These are phyloP conservation scores for Psittacula derbiana DNA, from an alignment of 2,797 vertebrate species.

Conservation along the genomic window DNA sequence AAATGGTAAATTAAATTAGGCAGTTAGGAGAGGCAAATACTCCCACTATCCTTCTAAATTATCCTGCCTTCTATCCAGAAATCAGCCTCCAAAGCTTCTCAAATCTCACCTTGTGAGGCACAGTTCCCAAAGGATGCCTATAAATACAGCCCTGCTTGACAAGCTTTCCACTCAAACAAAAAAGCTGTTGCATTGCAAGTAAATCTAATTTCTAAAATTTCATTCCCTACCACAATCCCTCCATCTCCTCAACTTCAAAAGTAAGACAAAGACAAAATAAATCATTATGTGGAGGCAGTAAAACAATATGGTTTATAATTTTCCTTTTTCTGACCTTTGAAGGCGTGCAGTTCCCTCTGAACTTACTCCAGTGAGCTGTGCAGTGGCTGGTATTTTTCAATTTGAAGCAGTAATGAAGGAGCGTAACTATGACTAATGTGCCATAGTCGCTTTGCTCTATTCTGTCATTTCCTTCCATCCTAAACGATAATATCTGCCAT, in stretches of 20 bases:
- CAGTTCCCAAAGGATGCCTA: constrained; percentile 31
- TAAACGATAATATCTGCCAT: background rate
- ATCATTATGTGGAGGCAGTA: constrained; percentile 40
- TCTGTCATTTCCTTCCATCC: constrained; percentile 46
- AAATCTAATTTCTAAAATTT: constrained; percentile 55
- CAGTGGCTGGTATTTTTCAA: constrained; percentile 61
- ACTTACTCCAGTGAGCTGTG: constrained; percentile 54
- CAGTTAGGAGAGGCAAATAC: background rate
- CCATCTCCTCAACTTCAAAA: constrained; percentile 21
- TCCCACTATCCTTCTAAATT: constrained; percentile 27
- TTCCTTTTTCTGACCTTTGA: constrained; percentile 66
- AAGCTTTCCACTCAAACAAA: constrained; percentile 44
- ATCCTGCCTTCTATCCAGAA: constrained; percentile 26
- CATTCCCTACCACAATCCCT: constrained; percentile 23
- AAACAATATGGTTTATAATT: constrained; percentile 66
- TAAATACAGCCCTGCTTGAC: constrained; percentile 49
- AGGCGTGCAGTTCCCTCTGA: constrained; percentile 41
- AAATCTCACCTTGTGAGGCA: constrained; percentile 31
- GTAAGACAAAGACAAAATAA: constrained; percentile 48
- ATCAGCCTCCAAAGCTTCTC: constrained; percentile 42
- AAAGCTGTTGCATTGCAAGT: constrained; percentile 38
- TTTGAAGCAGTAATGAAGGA: constrained; percentile 64
- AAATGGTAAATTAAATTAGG: constrained; percentile 35
- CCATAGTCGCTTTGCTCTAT: background rate
- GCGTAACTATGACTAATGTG: constrained; percentile 61